A percentile compares a stretch with the other conserved stretches of the same genome.
phyloP scores from a whole-genome alignment of 2,888 invertebrate genomes.

The Amphipoea lucens region DNA sequence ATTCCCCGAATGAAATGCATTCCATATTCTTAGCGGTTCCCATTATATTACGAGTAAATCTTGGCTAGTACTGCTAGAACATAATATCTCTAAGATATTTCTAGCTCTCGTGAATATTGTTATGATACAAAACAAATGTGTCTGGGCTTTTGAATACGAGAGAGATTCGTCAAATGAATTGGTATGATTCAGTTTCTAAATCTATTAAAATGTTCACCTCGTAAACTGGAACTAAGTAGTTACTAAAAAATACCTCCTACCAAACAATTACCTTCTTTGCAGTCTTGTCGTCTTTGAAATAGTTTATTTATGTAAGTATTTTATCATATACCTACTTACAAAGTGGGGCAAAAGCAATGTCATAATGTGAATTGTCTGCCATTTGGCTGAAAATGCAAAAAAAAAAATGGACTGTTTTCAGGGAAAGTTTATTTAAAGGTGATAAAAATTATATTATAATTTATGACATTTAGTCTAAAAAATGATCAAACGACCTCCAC shows the following conservation, averaged over 20 bases:
- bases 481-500: no score
- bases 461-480: no score
- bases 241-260: neutral
- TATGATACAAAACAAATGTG: slow-evolving; percentile 37
- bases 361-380: neutral
- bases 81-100: slow-evolving; percentile 46
- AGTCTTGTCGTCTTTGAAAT: neutral
- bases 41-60: slow-evolving; percentile 57
- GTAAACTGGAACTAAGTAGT: neutral
- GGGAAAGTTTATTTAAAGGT: no score
- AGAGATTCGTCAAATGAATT: neutral
- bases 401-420: neutral
- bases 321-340: neutral
- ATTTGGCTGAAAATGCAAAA: neutral
- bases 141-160: slow-evolving; percentile 12
- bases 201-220: neutral
- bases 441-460: no score
- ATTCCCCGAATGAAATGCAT: slow-evolving; percentile 63
- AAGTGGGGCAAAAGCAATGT: neutral
- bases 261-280: neutral
- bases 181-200: neutral
- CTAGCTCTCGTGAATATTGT: slow-evolving; percentile 42
- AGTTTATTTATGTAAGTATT: neutral
- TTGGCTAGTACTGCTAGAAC: slow-evolving; percentile 33
- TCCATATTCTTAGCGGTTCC: slow-evolving; percentile 57